Base-by-base conservation (phyloP, 2,888 invertebrate species). In the Entomobrya proxima region DNA sequence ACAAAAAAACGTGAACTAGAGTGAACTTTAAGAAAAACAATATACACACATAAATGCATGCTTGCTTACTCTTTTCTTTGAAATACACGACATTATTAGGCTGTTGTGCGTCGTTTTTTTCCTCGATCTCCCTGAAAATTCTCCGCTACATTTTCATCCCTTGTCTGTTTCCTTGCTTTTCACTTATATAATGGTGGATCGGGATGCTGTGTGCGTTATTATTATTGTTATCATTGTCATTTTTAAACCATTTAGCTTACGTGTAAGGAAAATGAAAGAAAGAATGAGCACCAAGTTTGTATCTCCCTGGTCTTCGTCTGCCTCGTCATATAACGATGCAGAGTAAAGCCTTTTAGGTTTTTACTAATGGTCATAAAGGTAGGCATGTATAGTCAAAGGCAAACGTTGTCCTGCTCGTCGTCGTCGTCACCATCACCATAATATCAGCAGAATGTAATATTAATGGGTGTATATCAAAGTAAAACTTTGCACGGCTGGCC, bases 1-100 rank as follows among this genome's bases (percentile, higher is more conserved):
- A 67, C 67, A 67, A 67, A 61, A 58, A 72, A 72, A 75, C 24
- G 35, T 75, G 75, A 75, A 75, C 75, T 75, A 75, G 75, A 75
- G 55, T 75, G 75, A 75, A 75, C 55, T 55, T 75, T 72, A 47
- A 44, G 44, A 47, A 55, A n/a, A 21, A 27, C 47, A 72, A 27
- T 72, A 30, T 30, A 30, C 9, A 27, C 30, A 58, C 30, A 21
- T 27, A 24, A 15, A 58, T 11, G 7, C 27, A 18, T 32, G n/a
- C 24, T 30, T 58, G 15, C n/a, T n/a, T 58, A 32, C n/a, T 18
- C 30, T 15, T 67, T 30, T 15, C 67, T 67, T 40, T 67, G 40
- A 40, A 35, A 18, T 9, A 18, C 21, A 21, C 2, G 64, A 21
- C 7, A 18, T 18, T 52, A n/a, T n/a, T n/a, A n/a, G n/a, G n/a